Conservation (phyloP, 1,140 invertebrate genomes). For the Calliopsis andreniformis region DNA sequence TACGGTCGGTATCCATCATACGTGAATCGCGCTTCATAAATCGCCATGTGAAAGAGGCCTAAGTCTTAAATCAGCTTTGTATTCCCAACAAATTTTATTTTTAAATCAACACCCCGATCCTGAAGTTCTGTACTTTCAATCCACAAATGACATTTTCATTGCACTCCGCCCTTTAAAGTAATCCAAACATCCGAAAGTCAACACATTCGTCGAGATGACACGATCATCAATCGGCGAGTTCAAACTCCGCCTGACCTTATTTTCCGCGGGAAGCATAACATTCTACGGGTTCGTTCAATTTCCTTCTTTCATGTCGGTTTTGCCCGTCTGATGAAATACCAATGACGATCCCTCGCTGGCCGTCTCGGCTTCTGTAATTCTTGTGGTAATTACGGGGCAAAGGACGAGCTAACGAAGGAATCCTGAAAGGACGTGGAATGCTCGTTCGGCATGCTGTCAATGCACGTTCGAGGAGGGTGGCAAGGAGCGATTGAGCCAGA, state of each 20-base stretch:
- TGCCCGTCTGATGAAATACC: conserved; percentile 38
- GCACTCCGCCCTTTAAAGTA: too few species aligned
- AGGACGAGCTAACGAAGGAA: conserved; percentile 58
- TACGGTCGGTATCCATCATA: too few species aligned
- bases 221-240: background rate
- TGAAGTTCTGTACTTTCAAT: too few species aligned
- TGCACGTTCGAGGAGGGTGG: conserved; percentile 28
- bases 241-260: background rate
- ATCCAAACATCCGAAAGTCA: background rate
- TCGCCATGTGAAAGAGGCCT: too few species aligned
- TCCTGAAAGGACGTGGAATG: conserved; percentile 55
- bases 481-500: conserved; percentile 25
- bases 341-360: conserved; percentile 19
- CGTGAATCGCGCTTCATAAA: too few species aligned
- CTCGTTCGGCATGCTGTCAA: conserved; percentile 34
- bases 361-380: conserved; percentile 18
- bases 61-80: too few species aligned
- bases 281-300: conserved; percentile 20
- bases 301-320: conserved; percentile 43
- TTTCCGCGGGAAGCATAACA: conserved; percentile 25
- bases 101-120: too few species aligned
- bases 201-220: background rate
- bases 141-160: too few species aligned
- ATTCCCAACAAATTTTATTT: too few species aligned
- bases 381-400: conserved; percentile 57